phyloP scores from a whole-genome alignment of 2,888 invertebrate species.

The Zhuqinia jingwanae region DNA sequence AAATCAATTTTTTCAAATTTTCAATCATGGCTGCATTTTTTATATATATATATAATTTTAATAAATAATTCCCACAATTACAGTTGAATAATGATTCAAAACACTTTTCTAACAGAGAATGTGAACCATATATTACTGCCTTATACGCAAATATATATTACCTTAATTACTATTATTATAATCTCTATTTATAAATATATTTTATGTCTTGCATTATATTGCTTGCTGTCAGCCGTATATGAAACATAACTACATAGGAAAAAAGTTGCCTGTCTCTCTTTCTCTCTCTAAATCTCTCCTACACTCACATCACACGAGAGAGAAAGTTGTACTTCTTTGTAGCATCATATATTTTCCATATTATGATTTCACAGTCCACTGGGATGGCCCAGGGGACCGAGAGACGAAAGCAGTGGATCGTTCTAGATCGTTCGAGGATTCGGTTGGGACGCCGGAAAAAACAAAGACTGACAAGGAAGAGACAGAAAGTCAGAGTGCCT shows the following conservation, averaged over 20 bases:
- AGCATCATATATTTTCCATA: conserved; percentile 71
- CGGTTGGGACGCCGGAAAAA: conserved; percentile 77
- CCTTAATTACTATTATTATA: conserved; percentile 33
- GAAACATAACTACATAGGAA: conserved; percentile 33
- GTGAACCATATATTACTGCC: conserved; percentile 62
- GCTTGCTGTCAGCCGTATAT: conserved; percentile 64
- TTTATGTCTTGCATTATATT: conserved; percentile 67
- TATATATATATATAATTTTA: conserved; percentile 27
- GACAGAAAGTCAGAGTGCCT: conserved; percentile 78
- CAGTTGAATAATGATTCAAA: conserved; percentile 45
- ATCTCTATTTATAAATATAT: conserved; percentile 50
- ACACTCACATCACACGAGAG: conserved; percentile 47
- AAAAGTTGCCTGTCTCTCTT: conserved; percentile 47
- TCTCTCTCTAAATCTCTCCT: conserved; percentile 55
- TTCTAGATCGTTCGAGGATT: conserved; percentile 78
- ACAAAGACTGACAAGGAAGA: conserved; percentile 76
- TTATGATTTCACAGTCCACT: conserved; percentile 78
- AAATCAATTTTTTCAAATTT: conserved; percentile 47
- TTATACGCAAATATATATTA: conserved; percentile 47
- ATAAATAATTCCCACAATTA: conserved; percentile 17
- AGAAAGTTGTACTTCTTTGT: conserved; percentile 60
- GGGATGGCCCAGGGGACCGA: conserved; percentile 79
- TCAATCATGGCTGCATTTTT: conserved; percentile 62
- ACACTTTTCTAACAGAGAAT: conserved; percentile 69
- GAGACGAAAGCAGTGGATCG: conserved; percentile 77